phyloP scores from a whole-genome alignment of 1,140 invertebrate genomes.

The Zaprionus lachaisei region DNA sequence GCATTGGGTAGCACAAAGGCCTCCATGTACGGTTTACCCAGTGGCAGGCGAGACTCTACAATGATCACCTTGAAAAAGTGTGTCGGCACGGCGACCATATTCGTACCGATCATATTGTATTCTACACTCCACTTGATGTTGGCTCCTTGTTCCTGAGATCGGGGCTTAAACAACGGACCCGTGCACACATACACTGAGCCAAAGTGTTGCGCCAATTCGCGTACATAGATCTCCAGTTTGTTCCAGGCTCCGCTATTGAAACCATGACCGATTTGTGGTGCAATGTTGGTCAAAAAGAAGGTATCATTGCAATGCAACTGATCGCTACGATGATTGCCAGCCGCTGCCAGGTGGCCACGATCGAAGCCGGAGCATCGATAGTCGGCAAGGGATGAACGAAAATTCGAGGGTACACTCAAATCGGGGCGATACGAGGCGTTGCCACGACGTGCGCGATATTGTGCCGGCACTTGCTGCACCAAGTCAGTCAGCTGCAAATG shows the following conservation, averaged over 20 bases:
- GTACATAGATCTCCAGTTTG: conserved; percentile 72
- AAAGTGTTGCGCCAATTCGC: conserved; percentile 90
- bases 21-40: conserved; percentile 93
- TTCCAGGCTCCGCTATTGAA: conserved; percentile 98
- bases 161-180: conserved; percentile 97
- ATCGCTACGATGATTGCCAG: conserved; percentile 94
- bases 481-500: conserved; percentile 89
- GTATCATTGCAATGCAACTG: conserved; percentile 94
- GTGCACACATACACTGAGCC: conserved; percentile 97
- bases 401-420: conserved; percentile 91
- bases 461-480: conserved; percentile 55
- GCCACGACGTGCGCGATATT: conserved; percentile 87
- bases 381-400: conserved; percentile 93
- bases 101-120: conserved; percentile 97
- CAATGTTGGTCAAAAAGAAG: conserved; percentile 97
- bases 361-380: conserved; percentile 97
- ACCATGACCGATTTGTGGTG: conserved; percentile 97
- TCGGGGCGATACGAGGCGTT: conserved; percentile 94
- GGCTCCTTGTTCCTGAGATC: conserved; percentile 85
- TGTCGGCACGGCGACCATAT: conserved; percentile 98
- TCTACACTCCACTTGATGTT: conserved; percentile 96
- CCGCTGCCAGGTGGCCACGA: conserved; percentile 97
- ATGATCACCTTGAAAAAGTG: conserved; percentile 99
- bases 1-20: conserved; percentile 97
- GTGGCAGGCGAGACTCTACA: conserved; percentile 87